Percentiles rank a stretch among this genome's conserved stretches.
Evolutionary conservation across 1,140 invertebrate species (phyloP).

Genomic region (Hormaphis cornu): DNA sequence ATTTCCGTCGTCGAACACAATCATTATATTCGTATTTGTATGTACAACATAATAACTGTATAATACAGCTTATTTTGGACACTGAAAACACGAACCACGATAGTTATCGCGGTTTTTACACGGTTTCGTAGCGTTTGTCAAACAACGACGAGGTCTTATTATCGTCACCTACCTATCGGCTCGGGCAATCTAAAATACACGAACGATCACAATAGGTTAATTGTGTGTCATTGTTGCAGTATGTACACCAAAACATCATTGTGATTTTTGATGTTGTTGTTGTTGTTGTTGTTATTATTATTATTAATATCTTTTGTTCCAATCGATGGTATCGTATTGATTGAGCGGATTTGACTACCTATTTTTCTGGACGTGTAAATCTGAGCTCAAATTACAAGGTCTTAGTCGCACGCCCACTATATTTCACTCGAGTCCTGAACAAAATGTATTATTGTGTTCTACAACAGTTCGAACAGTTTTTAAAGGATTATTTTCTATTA

Average conservation of each 20-base stretch:
- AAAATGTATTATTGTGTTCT: no score
- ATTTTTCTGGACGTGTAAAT: slow-evolving; percentile 1
- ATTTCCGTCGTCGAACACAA: background rate
- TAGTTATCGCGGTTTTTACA: slow-evolving; percentile 1
- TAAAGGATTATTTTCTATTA: no score
- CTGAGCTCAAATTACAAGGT: background rate
- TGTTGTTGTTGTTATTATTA: background rate
- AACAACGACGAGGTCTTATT: background rate
- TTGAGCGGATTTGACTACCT: slow-evolving; percentile 12
- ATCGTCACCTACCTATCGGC: background rate
- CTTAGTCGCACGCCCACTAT: no score
- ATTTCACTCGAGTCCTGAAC: no score
- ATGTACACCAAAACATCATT: slow-evolving; percentile 37
- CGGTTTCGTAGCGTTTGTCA: background rate
- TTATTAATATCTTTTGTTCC: background rate
- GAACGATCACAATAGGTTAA: slow-evolving; percentile 4
- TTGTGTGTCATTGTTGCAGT: background rate
- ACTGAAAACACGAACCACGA: background rate
- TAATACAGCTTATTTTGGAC: background rate
- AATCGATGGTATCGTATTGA: slow-evolving; percentile 17
- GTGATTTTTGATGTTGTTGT: slow-evolving; percentile 14
- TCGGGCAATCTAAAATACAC: background rate
- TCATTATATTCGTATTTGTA: background rate
- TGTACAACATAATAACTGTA: slow-evolving; percentile 11
- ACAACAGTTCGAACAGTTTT: no score